A percentile compares a stretch with the other conserved stretches of the same genome.
phyloP scores from a whole-genome alignment of 1,140 invertebrate genomes.

The Meloidogyne chitwoodi region DNA sequence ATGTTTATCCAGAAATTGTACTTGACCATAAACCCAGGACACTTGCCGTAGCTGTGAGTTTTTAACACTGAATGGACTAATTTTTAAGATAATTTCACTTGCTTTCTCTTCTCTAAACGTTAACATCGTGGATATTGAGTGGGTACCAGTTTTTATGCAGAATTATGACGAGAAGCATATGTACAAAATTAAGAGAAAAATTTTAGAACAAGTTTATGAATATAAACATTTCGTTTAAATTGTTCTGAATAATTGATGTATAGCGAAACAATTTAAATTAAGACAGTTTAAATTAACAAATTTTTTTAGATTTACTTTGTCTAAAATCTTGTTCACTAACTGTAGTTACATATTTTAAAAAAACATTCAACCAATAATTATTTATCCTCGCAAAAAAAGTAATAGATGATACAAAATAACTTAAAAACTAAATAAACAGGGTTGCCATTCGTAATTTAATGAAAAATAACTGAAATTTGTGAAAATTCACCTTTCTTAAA shows the following conservation, averaged over 20 bases:
- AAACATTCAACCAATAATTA: no score
- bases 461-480: no score
- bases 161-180: background rate
- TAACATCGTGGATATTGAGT: slow-evolving; percentile 11
- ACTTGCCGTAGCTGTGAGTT: slow-evolving; percentile 16
- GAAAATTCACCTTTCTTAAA: no score
- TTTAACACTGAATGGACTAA: background rate
- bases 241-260: background rate
- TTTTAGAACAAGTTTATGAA: slow-evolving; percentile 18
- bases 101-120: slow-evolving; percentile 6
- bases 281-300: no score
- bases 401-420: no score
- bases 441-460: no score
- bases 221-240: background rate
- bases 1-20: slow-evolving; percentile 26
- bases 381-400: no score
- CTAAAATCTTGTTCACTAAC: no score
- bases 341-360: no score
- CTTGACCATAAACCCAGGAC: slow-evolving; percentile 31
- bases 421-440: no score
- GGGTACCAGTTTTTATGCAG: slow-evolving; percentile 8
- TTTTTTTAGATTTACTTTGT: no score
- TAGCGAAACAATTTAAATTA: no score
- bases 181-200: slow-evolving; percentile 4
- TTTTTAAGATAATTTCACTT: slow-evolving; percentile 18